A percentile compares a stretch with the other conserved stretches of the same genome.
Evolutionary conservation across 2,888 invertebrate species (phyloP).

Genomic region (Oligia strigilis): DNA sequence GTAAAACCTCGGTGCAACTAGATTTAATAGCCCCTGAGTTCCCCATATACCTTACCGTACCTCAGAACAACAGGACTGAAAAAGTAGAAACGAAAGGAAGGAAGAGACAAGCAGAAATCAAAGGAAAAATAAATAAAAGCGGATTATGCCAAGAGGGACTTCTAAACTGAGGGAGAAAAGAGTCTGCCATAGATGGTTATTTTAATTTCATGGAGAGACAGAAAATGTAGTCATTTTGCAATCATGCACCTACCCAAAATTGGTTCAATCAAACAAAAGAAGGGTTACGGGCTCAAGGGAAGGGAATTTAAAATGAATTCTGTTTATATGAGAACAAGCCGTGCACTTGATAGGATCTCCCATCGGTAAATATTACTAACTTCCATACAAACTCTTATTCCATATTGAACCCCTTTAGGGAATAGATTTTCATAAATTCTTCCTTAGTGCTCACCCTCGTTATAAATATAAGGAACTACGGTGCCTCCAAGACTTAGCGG

Average conservation of each 20-base stretch:
- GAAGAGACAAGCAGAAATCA: neutral
- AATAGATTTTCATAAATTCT: too few species aligned
- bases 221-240: neutral
- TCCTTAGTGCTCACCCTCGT: too few species aligned
- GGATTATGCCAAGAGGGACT: neutral
- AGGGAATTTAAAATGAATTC: neutral
- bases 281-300: neutral
- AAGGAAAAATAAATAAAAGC: neutral
- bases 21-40: neutral
- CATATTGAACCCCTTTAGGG: neutral
- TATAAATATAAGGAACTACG: too few species aligned
- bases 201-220: neutral
- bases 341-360: neutral
- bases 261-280: neutral
- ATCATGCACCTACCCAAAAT: neutral
- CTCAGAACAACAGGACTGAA: neutral
- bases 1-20: slow-evolving; percentile 29
- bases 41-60: neutral
- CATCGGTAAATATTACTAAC: neutral
- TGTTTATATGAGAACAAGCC: neutral
- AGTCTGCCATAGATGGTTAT: neutral
- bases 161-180: neutral
- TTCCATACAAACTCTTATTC: neutral
- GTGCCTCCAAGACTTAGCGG: too few species aligned
- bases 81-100: neutral